phyloP scores from a whole-genome alignment of 2,113 vertebrate genomes.

The Butastur rufipennis region DNA sequence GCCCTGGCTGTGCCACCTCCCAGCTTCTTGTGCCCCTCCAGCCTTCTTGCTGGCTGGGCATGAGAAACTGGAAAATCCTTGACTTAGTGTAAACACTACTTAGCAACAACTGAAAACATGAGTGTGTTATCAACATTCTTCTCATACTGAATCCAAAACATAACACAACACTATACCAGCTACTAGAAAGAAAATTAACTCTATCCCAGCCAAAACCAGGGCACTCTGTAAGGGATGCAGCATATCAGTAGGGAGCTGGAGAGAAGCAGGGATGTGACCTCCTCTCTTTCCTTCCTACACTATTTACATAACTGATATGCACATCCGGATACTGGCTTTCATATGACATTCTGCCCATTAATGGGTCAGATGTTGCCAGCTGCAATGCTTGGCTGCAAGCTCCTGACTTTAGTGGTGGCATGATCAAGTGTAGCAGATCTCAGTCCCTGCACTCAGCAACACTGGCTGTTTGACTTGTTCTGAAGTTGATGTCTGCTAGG shows the following conservation, averaged over 20 bases:
- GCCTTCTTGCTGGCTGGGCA: too few relatives aligned
- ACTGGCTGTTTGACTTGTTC: not conserved
- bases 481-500: not conserved
- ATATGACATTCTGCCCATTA: not conserved
- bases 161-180: too few relatives aligned
- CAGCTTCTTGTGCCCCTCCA: too few relatives aligned
- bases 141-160: too few relatives aligned
- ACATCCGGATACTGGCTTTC: not conserved
- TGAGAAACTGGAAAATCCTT: too few relatives aligned
- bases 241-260: not conserved
- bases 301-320: not conserved
- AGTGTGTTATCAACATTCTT: too few relatives aligned
- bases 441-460: not conserved
- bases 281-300: not conserved
- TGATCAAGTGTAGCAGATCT: not conserved
- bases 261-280: not conserved
- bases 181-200: too few relatives aligned
- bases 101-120: too few relatives aligned
- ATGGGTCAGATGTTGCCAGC: not conserved
- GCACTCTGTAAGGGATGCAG: not conserved
- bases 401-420: not conserved
- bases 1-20: too few relatives aligned
- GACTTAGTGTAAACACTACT: too few relatives aligned
- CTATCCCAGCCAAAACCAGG: too few relatives aligned
- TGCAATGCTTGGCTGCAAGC: not conserved